Conservation (phyloP, 2,113 vertebrate species). For the Epinephelus lanceolatus region DNA sequence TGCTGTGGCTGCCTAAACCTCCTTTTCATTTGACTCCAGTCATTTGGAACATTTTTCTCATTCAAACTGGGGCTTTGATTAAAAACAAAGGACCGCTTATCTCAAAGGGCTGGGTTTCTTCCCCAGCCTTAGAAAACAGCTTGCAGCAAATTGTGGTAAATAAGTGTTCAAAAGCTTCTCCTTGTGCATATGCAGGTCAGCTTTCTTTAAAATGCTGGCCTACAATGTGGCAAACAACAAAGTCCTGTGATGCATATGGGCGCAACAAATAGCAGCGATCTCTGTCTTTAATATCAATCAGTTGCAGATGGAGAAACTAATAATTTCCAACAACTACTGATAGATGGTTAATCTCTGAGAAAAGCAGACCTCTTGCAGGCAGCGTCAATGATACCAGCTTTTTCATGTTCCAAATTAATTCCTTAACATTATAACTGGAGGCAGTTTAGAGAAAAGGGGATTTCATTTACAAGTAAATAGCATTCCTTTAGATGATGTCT, state of each 20-base stretch:
- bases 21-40: slow-evolving; percentile 73
- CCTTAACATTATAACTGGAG: slow-evolving; percentile 68
- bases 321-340: slow-evolving; percentile 70
- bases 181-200: slow-evolving; percentile 73
- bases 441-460: slow-evolving; percentile 61
- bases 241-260: slow-evolving; percentile 57
- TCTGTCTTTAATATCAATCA: slow-evolving; percentile 57
- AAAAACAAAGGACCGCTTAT: slow-evolving; percentile 81
- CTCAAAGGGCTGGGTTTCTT: slow-evolving; percentile 81
- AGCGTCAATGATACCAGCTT: slow-evolving; percentile 59
- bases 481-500: slow-evolving; percentile 53
- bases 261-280: slow-evolving; percentile 53
- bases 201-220: slow-evolving; percentile 54
- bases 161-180: slow-evolving; percentile 74
- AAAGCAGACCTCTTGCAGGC: slow-evolving; percentile 58
- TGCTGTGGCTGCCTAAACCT: slow-evolving; percentile 58
- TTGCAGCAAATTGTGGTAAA: slow-evolving; percentile 77
- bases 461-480: slow-evolving; percentile 77
- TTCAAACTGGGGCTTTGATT: slow-evolving; percentile 80
- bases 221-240: slow-evolving; percentile 61
- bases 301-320: slow-evolving; percentile 70
- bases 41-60: slow-evolving; percentile 77
- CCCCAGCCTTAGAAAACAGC: slow-evolving; percentile 75
- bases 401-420: slow-evolving; percentile 77
- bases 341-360: slow-evolving; percentile 76